These are phyloP conservation scores for Melanostoma scalare DNA, from an alignment of 2,888 invertebrate species.

Conservation along the genomic window DNA sequence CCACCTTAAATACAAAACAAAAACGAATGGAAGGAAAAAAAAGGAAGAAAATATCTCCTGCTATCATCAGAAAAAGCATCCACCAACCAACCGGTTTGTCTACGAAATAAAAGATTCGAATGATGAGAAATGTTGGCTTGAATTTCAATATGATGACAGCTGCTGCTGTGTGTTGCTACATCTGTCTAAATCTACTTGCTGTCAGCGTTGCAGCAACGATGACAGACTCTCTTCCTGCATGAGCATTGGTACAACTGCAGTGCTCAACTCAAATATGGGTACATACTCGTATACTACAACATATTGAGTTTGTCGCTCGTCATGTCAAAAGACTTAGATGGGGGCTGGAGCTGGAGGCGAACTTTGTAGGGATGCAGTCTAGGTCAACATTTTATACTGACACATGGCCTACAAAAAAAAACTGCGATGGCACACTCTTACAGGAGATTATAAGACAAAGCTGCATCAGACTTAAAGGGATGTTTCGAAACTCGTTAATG, in stretches of 20 bases:
- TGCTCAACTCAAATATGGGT: constrained; percentile 46
- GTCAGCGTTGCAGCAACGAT: constrained; percentile 24
- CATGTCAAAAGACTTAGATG: constrained; percentile 50
- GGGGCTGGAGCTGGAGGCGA: not conserved
- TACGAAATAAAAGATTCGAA: constrained; percentile 61
- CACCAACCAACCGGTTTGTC: not conserved
- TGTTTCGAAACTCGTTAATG: too few relatives aligned
- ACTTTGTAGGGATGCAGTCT: not conserved
- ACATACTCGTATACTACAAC: constrained; percentile 13
- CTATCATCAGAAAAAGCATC: too few relatives aligned
- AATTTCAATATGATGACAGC: constrained; percentile 69
- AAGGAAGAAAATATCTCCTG: too few relatives aligned
- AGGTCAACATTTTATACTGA: constrained; percentile 39
- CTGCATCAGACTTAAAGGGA: too few relatives aligned
- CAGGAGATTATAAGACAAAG: too few relatives aligned
- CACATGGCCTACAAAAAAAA: constrained; percentile 28
- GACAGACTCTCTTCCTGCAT: constrained; percentile 35
- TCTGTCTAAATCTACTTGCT: constrained; percentile 53
- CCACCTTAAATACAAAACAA: too few relatives aligned
- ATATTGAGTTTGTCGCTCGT: constrained; percentile 57
- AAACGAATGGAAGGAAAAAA: too few relatives aligned
- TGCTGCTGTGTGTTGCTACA: constrained; percentile 54
- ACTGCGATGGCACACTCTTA: too few relatives aligned
- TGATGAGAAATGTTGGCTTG: constrained; percentile 67
- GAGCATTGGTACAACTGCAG: constrained; percentile 14